These are phyloP conservation scores for Stegophylla sp. DNA, from an alignment of 2,888 invertebrate genomes.

Conservation along the genomic window DNA sequence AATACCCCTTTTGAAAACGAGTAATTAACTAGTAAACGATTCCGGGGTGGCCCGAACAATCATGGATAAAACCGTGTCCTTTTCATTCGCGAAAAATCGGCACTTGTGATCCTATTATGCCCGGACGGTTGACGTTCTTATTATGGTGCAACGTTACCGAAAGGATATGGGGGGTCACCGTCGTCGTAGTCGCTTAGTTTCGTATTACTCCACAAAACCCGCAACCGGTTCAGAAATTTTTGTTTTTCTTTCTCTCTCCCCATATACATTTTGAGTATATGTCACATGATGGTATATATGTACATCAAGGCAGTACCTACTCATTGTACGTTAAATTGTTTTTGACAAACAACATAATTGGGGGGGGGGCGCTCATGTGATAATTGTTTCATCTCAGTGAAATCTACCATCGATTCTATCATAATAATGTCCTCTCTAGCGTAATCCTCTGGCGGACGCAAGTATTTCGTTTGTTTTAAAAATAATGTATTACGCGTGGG, in stretches of 20 bases:
- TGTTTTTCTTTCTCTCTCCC: neutral
- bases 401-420: constrained; percentile 2
- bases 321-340: constrained; percentile 39
- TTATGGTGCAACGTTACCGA: constrained; percentile 54
- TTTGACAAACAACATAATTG: constrained; percentile 52
- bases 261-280: neutral
- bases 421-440: no score
- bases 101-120: constrained; percentile 48
- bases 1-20: neutral
- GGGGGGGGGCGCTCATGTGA: constrained; percentile 1
- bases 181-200: constrained; percentile 29
- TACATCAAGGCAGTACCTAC: constrained; percentile 17
- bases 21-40: constrained; percentile 32
- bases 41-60: constrained; percentile 1
- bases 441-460: no score
- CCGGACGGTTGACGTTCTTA: constrained; percentile 47
- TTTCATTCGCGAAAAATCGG: constrained; percentile 46
- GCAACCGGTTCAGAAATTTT: constrained; percentile 31
- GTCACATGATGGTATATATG: neutral
- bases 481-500: no score
- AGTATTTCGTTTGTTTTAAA: no score
- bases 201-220: constrained; percentile 36
- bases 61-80: constrained; percentile 22
- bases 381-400: neutral
- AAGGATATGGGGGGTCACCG: constrained; percentile 47